phyloP scores from a whole-genome alignment of 2,888 invertebrate species.

The Artemia sinica region DNA sequence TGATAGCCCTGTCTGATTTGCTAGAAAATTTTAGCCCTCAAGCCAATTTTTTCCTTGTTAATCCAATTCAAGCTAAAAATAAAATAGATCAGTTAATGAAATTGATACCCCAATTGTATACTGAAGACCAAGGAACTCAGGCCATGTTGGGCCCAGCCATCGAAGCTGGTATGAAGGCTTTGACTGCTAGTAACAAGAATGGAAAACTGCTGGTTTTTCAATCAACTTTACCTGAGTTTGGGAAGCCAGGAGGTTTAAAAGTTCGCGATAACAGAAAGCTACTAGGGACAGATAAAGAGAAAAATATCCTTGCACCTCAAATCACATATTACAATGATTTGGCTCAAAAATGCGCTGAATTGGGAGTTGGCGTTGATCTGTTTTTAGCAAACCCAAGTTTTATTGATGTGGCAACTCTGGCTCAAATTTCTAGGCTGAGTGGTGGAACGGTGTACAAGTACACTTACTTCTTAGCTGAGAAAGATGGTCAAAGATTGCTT shows the following conservation, averaged over 20 bases:
- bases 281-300: slow-evolving; percentile 90
- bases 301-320: slow-evolving; percentile 58
- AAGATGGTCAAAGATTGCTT: slow-evolving; percentile 73
- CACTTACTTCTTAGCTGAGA: slow-evolving; percentile 86
- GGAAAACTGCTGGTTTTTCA: slow-evolving; percentile 93
- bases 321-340: slow-evolving; percentile 77
- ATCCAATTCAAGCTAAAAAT: too few relatives aligned
- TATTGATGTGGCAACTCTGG: slow-evolving; percentile 84
- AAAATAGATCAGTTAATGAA: too few relatives aligned
- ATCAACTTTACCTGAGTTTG: slow-evolving; percentile 72
- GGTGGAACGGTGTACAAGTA: slow-evolving; percentile 85
- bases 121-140: too few relatives aligned
- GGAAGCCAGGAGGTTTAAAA: slow-evolving; percentile 85
- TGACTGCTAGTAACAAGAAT: slow-evolving; percentile 76
- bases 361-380: slow-evolving; percentile 84
- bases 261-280: slow-evolving; percentile 90
- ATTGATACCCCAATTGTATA: too few relatives aligned
- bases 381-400: slow-evolving; percentile 92
- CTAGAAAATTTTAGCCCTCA: slow-evolving; percentile 95
- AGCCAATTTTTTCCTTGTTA: slow-evolving; percentile 74
- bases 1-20: slow-evolving; percentile 90
- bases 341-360: slow-evolving; percentile 79
- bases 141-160: slow-evolving; percentile 87
- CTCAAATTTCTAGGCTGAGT: slow-evolving; percentile 73
- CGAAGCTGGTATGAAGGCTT: slow-evolving; percentile 87